Percentiles rank a stretch among this genome's conserved stretches.
These are phyloP conservation scores for Melanotaenia duboulayi DNA, from an alignment of 2,113 vertebrate species.

Conservation along the genomic window DNA sequence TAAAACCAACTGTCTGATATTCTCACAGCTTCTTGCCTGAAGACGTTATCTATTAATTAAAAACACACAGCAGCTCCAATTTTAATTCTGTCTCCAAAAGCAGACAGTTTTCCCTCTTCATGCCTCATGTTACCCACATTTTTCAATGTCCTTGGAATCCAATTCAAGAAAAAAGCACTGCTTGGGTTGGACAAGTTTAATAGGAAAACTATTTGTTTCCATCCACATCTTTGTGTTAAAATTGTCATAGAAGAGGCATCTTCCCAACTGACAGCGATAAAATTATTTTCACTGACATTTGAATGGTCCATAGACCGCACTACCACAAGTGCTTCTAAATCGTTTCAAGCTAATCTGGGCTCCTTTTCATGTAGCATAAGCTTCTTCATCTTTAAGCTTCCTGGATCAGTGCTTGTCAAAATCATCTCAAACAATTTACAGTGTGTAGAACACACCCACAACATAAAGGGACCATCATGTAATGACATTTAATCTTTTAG, in stretches of 20 bases:
- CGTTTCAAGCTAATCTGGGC: constrained; percentile 67
- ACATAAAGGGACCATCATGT: constrained; percentile 63
- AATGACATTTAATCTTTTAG: constrained; percentile 69
- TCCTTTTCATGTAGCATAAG: constrained; percentile 67
- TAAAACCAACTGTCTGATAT: constrained; percentile 72
- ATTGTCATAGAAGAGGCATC: constrained; percentile 47
- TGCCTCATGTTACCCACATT: constrained; percentile 65
- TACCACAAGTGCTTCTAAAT: constrained; percentile 62
- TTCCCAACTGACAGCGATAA: constrained; percentile 52
- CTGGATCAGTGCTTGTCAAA: constrained; percentile 63
- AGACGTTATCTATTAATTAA: constrained; percentile 76
- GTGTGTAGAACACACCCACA: constrained; percentile 38
- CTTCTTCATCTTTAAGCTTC: constrained; percentile 63
- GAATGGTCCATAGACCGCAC: constrained; percentile 64
- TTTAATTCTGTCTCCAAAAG: too few relatives aligned
- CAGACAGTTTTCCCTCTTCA: constrained; percentile 34
- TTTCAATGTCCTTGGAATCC: constrained; percentile 60
- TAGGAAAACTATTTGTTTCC: constrained; percentile 38
- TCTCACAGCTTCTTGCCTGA: constrained; percentile 65
- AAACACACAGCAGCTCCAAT: constrained; percentile 19
- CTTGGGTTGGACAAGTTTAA: constrained; percentile 60
- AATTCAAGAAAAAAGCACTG: constrained; percentile 55
- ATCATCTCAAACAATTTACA: constrained; percentile 71
- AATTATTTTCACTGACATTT: constrained; percentile 77
- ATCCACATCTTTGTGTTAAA: constrained; percentile 33